These are phyloP conservation scores for Cebus imitator DNA, from an alignment of 2,113 vertebrate species.

Conservation along the genomic window DNA sequence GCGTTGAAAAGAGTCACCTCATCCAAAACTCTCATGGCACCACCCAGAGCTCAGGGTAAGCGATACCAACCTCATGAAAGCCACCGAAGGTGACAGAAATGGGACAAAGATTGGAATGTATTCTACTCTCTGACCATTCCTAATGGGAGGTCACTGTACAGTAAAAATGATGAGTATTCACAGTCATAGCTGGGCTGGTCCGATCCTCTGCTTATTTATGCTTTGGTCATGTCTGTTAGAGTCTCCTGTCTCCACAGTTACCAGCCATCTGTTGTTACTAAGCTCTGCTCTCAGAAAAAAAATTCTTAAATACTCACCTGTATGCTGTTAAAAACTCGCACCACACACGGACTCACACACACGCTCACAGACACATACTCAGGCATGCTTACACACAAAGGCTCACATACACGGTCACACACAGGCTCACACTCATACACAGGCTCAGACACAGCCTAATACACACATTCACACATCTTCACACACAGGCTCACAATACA, in stretches of 20 bases:
- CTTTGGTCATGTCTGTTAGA: neutral
- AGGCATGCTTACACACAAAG: neutral
- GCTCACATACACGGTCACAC: neutral
- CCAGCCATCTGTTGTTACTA: neutral
- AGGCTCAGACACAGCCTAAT: no score
- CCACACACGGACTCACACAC: neutral
- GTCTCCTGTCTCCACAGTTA: neutral
- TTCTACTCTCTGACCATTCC: neutral
- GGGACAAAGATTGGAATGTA: neutral
- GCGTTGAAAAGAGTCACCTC: neutral
- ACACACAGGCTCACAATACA: no score
- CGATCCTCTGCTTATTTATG: neutral
- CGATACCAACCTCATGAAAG: neutral
- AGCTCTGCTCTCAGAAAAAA: neutral
- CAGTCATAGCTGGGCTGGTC: accelerated
- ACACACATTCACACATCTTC: no score
- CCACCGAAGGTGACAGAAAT: neutral
- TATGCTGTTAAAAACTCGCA: neutral
- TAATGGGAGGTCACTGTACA: neutral
- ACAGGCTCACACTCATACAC: neutral
- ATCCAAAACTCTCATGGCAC: neutral
- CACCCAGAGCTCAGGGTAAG: neutral
- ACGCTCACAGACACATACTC: neutral
- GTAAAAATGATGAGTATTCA: neutral
- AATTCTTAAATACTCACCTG: neutral